Evolutionary conservation across 2,113 vertebrate genomes (phyloP).

Genomic region (Chloroceryle aenea): DNA sequence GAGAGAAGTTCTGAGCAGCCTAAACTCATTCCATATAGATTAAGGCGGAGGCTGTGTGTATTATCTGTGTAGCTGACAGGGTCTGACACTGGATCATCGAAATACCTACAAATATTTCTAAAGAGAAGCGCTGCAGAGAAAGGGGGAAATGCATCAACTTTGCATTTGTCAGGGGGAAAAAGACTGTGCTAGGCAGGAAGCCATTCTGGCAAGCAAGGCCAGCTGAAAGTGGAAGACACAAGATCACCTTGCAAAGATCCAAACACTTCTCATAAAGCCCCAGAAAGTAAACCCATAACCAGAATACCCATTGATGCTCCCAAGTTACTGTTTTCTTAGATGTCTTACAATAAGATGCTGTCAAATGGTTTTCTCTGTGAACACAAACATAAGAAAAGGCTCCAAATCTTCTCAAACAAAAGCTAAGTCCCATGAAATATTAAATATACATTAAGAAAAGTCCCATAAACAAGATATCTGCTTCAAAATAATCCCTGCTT

Average conservation of each 20-base stretch:
- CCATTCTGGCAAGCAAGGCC: background rate
- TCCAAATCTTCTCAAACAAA: background rate
- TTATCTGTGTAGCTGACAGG: background rate
- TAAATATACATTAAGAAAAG: background rate
- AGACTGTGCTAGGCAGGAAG: background rate
- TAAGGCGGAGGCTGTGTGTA: background rate
- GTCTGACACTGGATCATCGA: background rate
- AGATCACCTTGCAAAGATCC: background rate
- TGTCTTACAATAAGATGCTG: background rate
- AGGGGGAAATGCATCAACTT: background rate
- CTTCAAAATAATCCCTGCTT: background rate
- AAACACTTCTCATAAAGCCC: background rate
- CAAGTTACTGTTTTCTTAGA: background rate
- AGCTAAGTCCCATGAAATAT: background rate
- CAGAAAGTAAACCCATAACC: background rate
- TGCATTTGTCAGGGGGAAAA: background rate
- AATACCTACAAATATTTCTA: background rate
- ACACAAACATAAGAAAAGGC: background rate
- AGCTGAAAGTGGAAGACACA: background rate
- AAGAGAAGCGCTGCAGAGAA: background rate
- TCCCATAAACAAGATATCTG: background rate
- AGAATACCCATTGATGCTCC: background rate
- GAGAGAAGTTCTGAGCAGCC: background rate
- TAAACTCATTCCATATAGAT: background rate
- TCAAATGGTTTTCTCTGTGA: background rate